Percentiles rank a stretch among this genome's conserved stretches.
phyloP scores from a whole-genome alignment of 2,113 vertebrate species.

The Cricetomys ansorgei region DNA sequence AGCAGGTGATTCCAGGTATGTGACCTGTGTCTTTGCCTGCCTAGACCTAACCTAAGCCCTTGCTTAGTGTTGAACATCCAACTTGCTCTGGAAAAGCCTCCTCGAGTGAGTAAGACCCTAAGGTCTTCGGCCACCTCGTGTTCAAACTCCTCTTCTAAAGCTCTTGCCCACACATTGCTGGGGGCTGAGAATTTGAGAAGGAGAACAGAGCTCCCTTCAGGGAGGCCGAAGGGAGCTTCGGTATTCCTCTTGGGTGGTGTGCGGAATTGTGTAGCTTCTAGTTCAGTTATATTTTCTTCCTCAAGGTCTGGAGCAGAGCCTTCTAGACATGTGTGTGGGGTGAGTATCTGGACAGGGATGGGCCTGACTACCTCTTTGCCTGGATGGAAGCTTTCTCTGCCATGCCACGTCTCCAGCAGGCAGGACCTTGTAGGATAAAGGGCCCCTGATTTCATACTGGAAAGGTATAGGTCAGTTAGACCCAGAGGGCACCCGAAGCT shows the following conservation, averaged over 20 bases:
- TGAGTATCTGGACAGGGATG: constrained; percentile 83
- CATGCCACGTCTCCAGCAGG: neutral
- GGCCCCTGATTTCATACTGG: neutral
- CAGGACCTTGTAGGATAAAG: neutral
- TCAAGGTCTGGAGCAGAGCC: constrained; percentile 95
- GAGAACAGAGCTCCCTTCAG: neutral
- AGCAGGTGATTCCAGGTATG: constrained; percentile 94
- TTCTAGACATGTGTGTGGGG: constrained; percentile 97
- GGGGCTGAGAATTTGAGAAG: neutral
- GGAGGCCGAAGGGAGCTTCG: neutral
- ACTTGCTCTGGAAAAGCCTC: neutral
- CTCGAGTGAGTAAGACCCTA: neutral
- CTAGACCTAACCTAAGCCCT: neutral
- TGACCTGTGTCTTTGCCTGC: neutral
- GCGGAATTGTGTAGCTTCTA: neutral
- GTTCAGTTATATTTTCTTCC: constrained; percentile 54
- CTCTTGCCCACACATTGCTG: neutral
- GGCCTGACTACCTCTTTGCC: neutral
- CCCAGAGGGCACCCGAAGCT: neutral
- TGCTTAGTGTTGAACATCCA: neutral
- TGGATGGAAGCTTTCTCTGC: neutral
- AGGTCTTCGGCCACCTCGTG: neutral
- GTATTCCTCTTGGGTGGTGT: neutral
- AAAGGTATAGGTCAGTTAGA: neutral
- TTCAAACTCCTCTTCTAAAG: neutral